Base-by-base conservation (phyloP, 2,113 vertebrate genomes). In the Urocitellus parryii region DNA sequence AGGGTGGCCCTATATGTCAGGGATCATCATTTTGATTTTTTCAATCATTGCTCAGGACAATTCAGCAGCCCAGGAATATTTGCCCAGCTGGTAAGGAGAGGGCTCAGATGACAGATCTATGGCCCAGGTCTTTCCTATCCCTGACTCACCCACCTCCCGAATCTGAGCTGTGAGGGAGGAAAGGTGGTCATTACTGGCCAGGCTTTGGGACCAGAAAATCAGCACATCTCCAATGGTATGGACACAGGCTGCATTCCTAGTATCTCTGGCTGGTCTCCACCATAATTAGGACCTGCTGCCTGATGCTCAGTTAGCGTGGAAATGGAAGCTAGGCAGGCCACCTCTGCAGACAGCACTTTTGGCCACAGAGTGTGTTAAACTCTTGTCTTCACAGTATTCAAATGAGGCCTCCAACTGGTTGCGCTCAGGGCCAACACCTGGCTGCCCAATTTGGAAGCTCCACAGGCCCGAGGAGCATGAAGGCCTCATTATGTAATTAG, bases 401-500 rank as follows among this genome's bases (percentile, higher is more conserved):
- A 70, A 90, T 88, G 81, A 97, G 90, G 22, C 67, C 73, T 72
- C 95, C 76, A 53, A 48, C 45, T 7, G 11, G 34, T 78, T 78
- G 78, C 2, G 2, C 78, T 88, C 56, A 70, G 91, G 97, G 91
- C 85, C 73, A 94, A 88, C 94, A 95, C 90, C 87, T 96, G 97
- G 96, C 94, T 87, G 79, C 34, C 72, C 9, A 12, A 87, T 90
- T 96, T 96, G 91, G 88, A 85, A 94, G 73, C 39, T n/a, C 82
- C n/a, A 25, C 27, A 90, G 90, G 82, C 76, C 51, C 0, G 14
- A 56, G 53, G 90, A 77, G 51, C 88, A 65, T 4, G 85, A 81
- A 96, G 93, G 48, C 68, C 91, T 96, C 97, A 53, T 97, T 97
- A 90, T 88, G 78, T 95, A 95, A 97, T 97, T 94, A 96, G 91